Evolutionary conservation across 2,888 invertebrate species (phyloP), one percentile per base, ranked within the genome.

Genomic region (Microctonus aethiopoides): DNA sequence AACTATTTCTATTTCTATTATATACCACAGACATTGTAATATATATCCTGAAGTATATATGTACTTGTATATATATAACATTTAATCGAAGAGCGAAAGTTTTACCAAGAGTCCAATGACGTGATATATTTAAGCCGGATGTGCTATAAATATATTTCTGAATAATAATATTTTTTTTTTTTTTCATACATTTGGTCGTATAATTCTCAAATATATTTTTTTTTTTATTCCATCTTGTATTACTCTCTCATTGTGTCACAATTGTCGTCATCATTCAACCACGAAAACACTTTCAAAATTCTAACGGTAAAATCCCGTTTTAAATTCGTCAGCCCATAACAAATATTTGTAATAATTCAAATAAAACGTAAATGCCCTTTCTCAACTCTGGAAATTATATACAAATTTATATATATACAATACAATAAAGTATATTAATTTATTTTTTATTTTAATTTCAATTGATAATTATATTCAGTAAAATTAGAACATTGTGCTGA

Each of bases 81-180:
- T 16, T 22, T 29, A 57, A 51, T 36, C 32, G 26, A 56, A 20
- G 24, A 65, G 69, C 65, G 65, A 69, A 69, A 69, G 69, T 69
- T 57, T 16, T 16, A 29, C n/a, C 32, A 9, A 16, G 20, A 57
- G 6, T 11, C 10, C n/a, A n/a, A 34, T 26, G n/a, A 54, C 26
- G 26, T 54, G 29, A 46, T 41, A 4, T 1, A 46, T 7, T 46
- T 16, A 32, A 57, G 2, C 46, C 46, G 41, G 51, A 46, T 39
- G 51, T 7, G 29, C 24, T 32, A 46, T 1, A 36, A 46, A n/a
- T 13, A 32, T 60, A 51, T 7, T 29, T 3, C 7, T 29, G n/a
- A 29, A 29, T 7, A 29, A 29, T 29, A 29, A 29, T 29, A 5
- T 29, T 29, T 5, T 5, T 7, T 29, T 7, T 29, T 3, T 7